Evolutionary conservation across 2,888 invertebrate species (phyloP).

Genomic region (Leucophenga maculata): DNA sequence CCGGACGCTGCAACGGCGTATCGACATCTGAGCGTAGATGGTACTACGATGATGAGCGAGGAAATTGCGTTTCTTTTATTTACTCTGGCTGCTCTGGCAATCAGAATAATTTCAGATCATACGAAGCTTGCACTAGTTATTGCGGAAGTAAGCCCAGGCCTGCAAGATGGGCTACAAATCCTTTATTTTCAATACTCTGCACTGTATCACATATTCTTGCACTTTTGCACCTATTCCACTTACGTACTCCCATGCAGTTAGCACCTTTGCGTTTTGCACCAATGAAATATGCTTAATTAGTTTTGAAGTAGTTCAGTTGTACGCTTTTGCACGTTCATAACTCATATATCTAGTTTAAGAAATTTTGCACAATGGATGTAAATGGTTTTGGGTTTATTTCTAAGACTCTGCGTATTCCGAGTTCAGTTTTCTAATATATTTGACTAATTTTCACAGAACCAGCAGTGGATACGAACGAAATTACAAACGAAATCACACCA

Average conservation of each 20-base stretch:
- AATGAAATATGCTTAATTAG: constrained; percentile 10
- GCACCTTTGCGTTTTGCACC: constrained; percentile 30
- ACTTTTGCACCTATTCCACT: constrained; percentile 25
- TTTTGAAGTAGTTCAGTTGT: constrained; percentile 32
- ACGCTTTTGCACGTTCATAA: constrained; percentile 50
- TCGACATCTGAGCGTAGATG: constrained; percentile 76
- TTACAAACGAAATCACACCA: constrained; percentile 59
- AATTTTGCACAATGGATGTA: constrained; percentile 40
- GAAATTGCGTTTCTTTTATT: constrained; percentile 84
- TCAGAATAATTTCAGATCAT: constrained; percentile 86
- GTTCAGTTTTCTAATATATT: not conserved
- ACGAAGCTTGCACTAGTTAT: constrained; percentile 79
- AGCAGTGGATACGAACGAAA: constrained; percentile 36
- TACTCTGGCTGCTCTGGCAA: constrained; percentile 92
- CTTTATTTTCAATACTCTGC: constrained; percentile 32
- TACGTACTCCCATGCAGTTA: too few species aligned
- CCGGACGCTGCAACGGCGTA: constrained; percentile 75
- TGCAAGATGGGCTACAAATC: constrained; percentile 9
- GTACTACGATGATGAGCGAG: constrained; percentile 80
- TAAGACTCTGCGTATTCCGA: not conserved
- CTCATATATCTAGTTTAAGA: constrained; percentile 43
- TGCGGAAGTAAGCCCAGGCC: constrained; percentile 73
- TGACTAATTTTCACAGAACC: constrained; percentile 38
- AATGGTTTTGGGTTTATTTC: constrained; percentile 19
- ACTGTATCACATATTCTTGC: constrained; percentile 16